Percentiles rank a stretch among this genome's conserved stretches.
phyloP scores from a whole-genome alignment of 2,888 invertebrate species.

The Cheilosia pagana region DNA sequence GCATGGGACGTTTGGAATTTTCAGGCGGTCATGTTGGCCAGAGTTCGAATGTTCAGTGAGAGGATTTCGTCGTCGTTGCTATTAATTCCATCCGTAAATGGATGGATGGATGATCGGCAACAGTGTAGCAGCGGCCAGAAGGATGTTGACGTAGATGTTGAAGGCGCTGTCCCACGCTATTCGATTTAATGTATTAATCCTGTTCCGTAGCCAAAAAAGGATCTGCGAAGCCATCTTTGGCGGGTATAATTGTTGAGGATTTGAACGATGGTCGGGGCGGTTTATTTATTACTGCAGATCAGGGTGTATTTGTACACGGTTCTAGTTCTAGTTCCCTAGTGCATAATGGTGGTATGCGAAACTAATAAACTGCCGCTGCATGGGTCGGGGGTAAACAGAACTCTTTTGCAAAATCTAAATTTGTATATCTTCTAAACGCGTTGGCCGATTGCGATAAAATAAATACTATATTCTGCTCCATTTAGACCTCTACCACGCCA shows the following conservation, averaged over 20 bases:
- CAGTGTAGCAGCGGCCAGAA: slow-evolving; percentile 1
- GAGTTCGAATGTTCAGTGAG: slow-evolving; percentile 23
- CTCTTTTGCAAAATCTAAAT: too few species aligned
- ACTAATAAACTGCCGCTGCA: background rate
- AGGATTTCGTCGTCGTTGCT: slow-evolving; percentile 18
- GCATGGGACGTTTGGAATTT: slow-evolving; percentile 10
- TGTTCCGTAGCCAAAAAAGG: slow-evolving; percentile 4
- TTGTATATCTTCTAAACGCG: too few species aligned
- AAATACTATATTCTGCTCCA: too few species aligned
- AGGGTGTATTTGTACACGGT: background rate
- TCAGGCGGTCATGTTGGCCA: slow-evolving; percentile 11
- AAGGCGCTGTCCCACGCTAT: slow-evolving; percentile 27
- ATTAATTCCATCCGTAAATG: slow-evolving; percentile 42
- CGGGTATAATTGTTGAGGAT: slow-evolving; percentile 4
- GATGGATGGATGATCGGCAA: slow-evolving; percentile 40
- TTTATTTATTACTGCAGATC: slow-evolving; percentile 38
- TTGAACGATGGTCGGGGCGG: slow-evolving; percentile 16
- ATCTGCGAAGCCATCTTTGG: slow-evolving; percentile 21
- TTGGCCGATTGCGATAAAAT: too few species aligned
- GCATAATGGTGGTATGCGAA: too few species aligned
- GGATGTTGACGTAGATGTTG: slow-evolving; percentile 16
- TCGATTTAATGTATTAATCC: slow-evolving; percentile 36
- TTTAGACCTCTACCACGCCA: too few species aligned
- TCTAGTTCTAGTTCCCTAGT: too few species aligned
- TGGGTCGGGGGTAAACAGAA: too few species aligned